These are phyloP conservation scores for Myanophis thanlyinensis DNA, from an alignment of 2,113 vertebrate species.

Conservation along the genomic window DNA sequence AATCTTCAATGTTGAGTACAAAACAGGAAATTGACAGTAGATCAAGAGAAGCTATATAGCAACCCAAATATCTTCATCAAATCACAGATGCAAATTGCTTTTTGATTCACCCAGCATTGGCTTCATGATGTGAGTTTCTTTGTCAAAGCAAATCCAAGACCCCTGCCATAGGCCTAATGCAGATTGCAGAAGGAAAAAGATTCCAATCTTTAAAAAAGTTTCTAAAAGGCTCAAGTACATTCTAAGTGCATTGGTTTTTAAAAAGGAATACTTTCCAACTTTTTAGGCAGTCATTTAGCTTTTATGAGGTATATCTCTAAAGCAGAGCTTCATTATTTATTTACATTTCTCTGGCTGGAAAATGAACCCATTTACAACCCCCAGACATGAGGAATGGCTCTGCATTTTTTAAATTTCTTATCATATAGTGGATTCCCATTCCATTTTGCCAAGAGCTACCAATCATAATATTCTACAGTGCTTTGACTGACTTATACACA, in stretches of 20 bases:
- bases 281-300: background rate
- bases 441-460: fast-evolving
- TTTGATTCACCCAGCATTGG: background rate
- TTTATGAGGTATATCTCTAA: slow-evolving; percentile 15
- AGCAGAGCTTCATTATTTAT: slow-evolving; percentile 3
- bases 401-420: background rate
- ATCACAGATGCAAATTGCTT: background rate
- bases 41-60: background rate
- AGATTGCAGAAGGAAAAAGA: background rate
- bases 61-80: background rate
- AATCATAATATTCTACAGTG: background rate
- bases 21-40: background rate
- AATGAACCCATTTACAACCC: background rate
- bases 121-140: background rate
- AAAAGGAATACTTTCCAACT: background rate
- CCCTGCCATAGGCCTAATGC: background rate
- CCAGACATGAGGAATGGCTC: slow-evolving; percentile 12
- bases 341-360: background rate
- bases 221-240: background rate
- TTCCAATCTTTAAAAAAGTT: background rate
- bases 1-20: background rate
- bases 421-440: background rate
- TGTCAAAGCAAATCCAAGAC: background rate
- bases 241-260: background rate
- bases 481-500: background rate